phyloP scores from a whole-genome alignment of 2,797 vertebrate genomes.

The Sphaeramia orbicularis region DNA sequence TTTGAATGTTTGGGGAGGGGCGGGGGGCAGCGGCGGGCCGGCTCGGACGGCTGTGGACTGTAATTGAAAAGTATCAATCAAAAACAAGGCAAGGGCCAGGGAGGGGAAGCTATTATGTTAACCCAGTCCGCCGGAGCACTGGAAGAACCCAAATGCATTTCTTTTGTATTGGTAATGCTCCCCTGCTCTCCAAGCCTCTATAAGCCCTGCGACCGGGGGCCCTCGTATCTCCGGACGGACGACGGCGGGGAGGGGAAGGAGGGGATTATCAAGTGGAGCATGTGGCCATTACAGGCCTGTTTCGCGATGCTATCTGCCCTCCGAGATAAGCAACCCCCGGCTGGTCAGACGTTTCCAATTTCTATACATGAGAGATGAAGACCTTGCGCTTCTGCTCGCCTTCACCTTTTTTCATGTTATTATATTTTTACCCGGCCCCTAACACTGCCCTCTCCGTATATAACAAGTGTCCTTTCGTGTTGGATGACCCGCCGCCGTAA shows the following conservation, averaged over 20 bases:
- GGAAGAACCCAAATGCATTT: conserved; percentile 82
- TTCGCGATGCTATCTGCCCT: conserved; percentile 84
- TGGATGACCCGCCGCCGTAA: conserved; percentile 43
- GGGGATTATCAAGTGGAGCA: conserved; percentile 85
- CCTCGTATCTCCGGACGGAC: conserved; percentile 69
- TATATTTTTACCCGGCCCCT: conserved; percentile 64
- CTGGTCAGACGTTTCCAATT: conserved; percentile 84
- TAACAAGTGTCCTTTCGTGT: conserved; percentile 71
- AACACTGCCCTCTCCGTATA: conserved; percentile 66
- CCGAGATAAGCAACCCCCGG: conserved; percentile 78
- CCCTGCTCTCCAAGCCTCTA: conserved; percentile 80
- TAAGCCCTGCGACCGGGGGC: conserved; percentile 68
- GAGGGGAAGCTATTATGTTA: conserved; percentile 86
- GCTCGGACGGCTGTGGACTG: conserved; percentile 91
- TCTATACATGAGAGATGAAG: conserved; percentile 88
- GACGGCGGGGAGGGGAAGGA: conserved; percentile 43
- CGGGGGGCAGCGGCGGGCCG: conserved; percentile 63
- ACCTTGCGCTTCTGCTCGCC: conserved; percentile 69
- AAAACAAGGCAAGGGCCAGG: conserved; percentile 90
- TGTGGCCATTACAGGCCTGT: conserved; percentile 85
- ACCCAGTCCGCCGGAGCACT: conserved; percentile 78
- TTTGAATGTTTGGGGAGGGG: conserved; percentile 91
- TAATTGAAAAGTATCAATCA: conserved; percentile 99
- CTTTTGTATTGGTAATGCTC: conserved; percentile 86
- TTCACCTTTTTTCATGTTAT: conserved; percentile 72